Base-by-base conservation (phyloP, 2,113 vertebrate genomes). In the Toxostoma redivivum region DNA sequence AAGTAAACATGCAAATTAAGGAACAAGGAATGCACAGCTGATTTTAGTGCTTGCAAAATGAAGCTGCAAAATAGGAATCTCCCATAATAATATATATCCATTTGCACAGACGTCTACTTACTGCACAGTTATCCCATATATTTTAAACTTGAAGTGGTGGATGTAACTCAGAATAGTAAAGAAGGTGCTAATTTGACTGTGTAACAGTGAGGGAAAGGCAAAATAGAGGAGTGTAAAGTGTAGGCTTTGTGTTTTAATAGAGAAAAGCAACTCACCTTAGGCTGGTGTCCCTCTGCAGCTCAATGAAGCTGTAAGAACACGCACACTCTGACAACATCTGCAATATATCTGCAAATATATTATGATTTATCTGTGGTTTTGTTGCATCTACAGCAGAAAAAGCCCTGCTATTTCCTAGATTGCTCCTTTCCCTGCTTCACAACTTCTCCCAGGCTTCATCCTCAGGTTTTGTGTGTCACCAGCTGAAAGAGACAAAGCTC, bases 1-100 rank as follows among this genome's bases (percentile, higher is more conserved):
- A 35, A 83, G 35, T 44, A 40, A 77, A 51, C 54, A 44, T 83
- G 67, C 60, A 92, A 94, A 97, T 86, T 58, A 78, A 80, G 47
- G 82, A 83, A 53, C 9, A 9, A 81, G 35, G 60, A 62, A 83
- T 12, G 42, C 12, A 40, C 17, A 31, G 48, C 25, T 90, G 31
- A 65, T 73, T 81, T 81, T 86, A 83, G 31, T 54, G 76, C 42
- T 66, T 42, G 67, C 64, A 90, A 73, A 93, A 11, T 70, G 69
- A 47, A 66, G 76, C 35, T 93, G 72, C 66, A 81, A 78, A 80
- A 62, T 16, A 50, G 8, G 45, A 44, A 56, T 74, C 19, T 58
- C 33, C 66, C 62, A 12, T 42, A 58, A 65, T 38, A 62, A 57
- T 18, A 30, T 45, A 24, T 30, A 35, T 54, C 48, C 84, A n/a